phyloP scores from a whole-genome alignment of 2,888 invertebrate genomes.

The Drosophila fungiperda region DNA sequence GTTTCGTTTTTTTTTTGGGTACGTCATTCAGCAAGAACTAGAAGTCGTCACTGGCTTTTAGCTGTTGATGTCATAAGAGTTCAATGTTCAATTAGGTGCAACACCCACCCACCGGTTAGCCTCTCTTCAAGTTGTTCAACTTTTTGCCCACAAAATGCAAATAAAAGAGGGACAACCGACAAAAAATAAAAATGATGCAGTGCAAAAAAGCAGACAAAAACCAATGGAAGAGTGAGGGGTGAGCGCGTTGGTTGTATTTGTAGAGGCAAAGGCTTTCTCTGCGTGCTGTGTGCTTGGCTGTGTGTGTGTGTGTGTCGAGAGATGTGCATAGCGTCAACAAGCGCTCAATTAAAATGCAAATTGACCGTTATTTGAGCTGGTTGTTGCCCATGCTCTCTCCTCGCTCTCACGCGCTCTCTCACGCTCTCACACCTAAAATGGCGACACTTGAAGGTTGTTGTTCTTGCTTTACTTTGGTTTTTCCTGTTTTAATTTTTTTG shows the following conservation, averaged over 20 bases:
- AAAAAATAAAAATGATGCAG: not conserved
- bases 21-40: slow-evolving; percentile 25
- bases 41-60: slow-evolving; percentile 32
- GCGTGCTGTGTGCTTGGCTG: slow-evolving; percentile 11
- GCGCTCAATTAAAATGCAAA: slow-evolving; percentile 77
- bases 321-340: slow-evolving; percentile 42
- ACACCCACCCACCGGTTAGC: slow-evolving; percentile 30
- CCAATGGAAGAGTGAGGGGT: slow-evolving; percentile 3
- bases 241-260: slow-evolving; percentile 23
- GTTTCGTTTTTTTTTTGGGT: slow-evolving; percentile 2
- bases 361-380: slow-evolving; percentile 58
- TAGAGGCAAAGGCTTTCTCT: slow-evolving; percentile 17
- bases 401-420: slow-evolving; percentile 5
- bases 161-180: slow-evolving; percentile 18
- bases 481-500: slow-evolving; percentile 1
- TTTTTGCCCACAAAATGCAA: slow-evolving; percentile 45
- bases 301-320: slow-evolving; percentile 20
- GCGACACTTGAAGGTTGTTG: slow-evolving; percentile 49
- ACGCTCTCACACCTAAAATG: slow-evolving; percentile 38
- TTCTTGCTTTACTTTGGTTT: slow-evolving; percentile 7
- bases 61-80: slow-evolving; percentile 69
- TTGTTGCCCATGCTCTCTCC: slow-evolving; percentile 13
- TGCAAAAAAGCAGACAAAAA: not conserved
- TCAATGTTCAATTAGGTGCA: slow-evolving; percentile 75
- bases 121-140: slow-evolving; percentile 33